A percentile compares a stretch with the other conserved stretches of the same genome.
Evolutionary conservation across 2,113 vertebrate species (phyloP).

Genomic region (Gila orcuttii): DNA sequence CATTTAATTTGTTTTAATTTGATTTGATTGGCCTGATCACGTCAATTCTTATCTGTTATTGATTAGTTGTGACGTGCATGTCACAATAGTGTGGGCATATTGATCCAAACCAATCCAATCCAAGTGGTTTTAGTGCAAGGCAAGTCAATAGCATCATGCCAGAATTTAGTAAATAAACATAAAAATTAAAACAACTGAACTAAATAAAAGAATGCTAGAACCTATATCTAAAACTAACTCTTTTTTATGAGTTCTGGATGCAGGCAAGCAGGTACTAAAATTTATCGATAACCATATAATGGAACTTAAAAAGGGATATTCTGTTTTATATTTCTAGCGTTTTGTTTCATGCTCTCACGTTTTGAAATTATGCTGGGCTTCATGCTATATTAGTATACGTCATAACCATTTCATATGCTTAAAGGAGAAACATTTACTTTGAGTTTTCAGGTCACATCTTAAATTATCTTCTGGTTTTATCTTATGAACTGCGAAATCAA

Average conservation of each 20-base stretch:
- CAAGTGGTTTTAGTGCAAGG: slow-evolving; percentile 56
- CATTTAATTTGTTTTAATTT: neutral
- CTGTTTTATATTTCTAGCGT: slow-evolving; percentile 1
- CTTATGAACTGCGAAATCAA: slow-evolving; percentile 52
- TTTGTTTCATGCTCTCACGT: slow-evolving; percentile 34
- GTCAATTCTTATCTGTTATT: slow-evolving; percentile 46
- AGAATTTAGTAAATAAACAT: slow-evolving; percentile 57
- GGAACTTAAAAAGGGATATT: neutral
- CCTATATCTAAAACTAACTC: slow-evolving; percentile 23
- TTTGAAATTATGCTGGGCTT: slow-evolving; percentile 5
- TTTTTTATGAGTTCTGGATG: neutral
- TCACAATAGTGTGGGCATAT: slow-evolving; percentile 54
- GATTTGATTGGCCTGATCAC: slow-evolving; percentile 48
- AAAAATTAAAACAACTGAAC: slow-evolving; percentile 61
- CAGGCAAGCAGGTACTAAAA: slow-evolving; percentile 20
- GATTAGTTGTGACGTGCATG: slow-evolving; percentile 55
- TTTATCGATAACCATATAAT: neutral
- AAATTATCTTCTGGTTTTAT: slow-evolving; percentile 49
- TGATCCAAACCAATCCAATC: slow-evolving; percentile 37
- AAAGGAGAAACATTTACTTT: slow-evolving; percentile 52
- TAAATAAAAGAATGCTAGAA: slow-evolving; percentile 53
- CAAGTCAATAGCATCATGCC: slow-evolving; percentile 62
- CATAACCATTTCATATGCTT: slow-evolving; percentile 53
- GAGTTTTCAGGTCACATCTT: slow-evolving; percentile 43
- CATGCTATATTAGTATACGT: slow-evolving; percentile 48